Conservation (phyloP, 2,113 vertebrate genomes). For the Prionailurus bengalensis region DNA sequence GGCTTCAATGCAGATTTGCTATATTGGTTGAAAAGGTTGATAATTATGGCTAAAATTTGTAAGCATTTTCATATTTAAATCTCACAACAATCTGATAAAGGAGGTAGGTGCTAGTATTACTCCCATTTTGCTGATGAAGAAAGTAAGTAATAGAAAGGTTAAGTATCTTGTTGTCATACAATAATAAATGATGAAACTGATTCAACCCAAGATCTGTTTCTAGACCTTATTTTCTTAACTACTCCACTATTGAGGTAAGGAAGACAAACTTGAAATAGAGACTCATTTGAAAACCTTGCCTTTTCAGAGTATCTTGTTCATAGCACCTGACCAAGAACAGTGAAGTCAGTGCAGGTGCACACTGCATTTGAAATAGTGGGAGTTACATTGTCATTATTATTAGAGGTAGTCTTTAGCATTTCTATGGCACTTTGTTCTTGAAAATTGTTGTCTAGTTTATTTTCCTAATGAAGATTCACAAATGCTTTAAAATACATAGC, state of each 20-base stretch:
- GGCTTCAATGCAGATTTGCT: conserved; percentile 29
- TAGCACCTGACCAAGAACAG: not conserved
- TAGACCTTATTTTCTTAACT: conserved; percentile 37
- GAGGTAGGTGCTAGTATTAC: not conserved
- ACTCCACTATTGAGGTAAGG: not conserved
- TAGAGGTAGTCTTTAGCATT: conserved; percentile 81
- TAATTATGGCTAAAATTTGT: conserved; percentile 17
- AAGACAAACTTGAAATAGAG: not conserved
- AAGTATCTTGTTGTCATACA: conserved; percentile 12
- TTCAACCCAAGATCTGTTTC: conserved; percentile 28
- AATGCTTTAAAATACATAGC: conserved; percentile 45
- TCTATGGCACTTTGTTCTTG: conserved; percentile 75
- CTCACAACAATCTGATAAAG: not conserved
- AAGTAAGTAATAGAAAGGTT: conserved; percentile 49
- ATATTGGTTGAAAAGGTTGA: not conserved
- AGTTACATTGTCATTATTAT: conserved; percentile 81
- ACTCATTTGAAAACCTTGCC: conserved; percentile 55
- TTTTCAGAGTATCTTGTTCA: conserved; percentile 51
- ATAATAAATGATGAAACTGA: not conserved
- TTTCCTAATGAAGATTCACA: conserved; percentile 65
- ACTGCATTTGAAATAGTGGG: conserved; percentile 69
- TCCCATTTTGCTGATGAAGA: conserved; percentile 32
- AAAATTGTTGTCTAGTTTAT: conserved; percentile 62
- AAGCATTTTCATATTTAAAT: conserved; percentile 11
- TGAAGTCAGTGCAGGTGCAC: conserved; percentile 73